Percentiles rank a stretch among this genome's conserved stretches.
phyloP scores from a whole-genome alignment of 2,888 invertebrate genomes.

The Stenchaetothrips biformis region DNA sequence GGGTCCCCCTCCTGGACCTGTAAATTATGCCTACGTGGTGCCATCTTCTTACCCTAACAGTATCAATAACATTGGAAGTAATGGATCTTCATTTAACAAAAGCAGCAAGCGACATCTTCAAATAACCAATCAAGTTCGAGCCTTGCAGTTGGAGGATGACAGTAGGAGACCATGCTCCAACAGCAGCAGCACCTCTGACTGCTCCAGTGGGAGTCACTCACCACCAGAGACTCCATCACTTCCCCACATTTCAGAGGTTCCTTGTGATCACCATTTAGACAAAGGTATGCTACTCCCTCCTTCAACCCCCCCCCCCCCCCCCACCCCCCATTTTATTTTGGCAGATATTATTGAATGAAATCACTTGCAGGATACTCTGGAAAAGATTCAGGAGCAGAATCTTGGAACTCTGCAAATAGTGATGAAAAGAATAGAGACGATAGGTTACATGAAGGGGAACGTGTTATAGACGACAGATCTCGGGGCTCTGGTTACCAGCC shows the following conservation, averaged over 20 bases:
- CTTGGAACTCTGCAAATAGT: neutral
- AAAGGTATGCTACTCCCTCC: constrained; percentile 28
- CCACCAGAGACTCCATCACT: constrained; percentile 52
- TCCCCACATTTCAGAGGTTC: constrained; percentile 28
- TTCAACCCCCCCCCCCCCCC: too few relatives aligned
- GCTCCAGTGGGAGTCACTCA: constrained; percentile 52
- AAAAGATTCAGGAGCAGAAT: constrained; percentile 14
- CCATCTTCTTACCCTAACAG: constrained; percentile 28
- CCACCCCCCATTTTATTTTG: too few relatives aligned
- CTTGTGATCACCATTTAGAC: constrained; percentile 32
- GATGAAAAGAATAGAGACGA: constrained; percentile 1
- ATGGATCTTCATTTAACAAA: constrained; percentile 42
- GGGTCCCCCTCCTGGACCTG: neutral
- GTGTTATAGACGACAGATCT: neutral
- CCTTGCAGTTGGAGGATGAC: constrained; percentile 47
- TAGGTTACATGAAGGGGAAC: neutral
- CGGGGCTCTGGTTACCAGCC: neutral
- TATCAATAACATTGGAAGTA: constrained; percentile 43
- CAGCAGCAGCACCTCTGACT: constrained; percentile 49
- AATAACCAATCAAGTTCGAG: constrained; percentile 42
- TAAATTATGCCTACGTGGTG: neutral
- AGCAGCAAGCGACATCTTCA: constrained; percentile 42
- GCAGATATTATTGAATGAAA: neutral
- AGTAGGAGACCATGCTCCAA: constrained; percentile 51
- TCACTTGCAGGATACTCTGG: constrained; percentile 8